Evolutionary conservation across 1,140 invertebrate genomes (phyloP).

Genomic region (Thrips palmi): DNA sequence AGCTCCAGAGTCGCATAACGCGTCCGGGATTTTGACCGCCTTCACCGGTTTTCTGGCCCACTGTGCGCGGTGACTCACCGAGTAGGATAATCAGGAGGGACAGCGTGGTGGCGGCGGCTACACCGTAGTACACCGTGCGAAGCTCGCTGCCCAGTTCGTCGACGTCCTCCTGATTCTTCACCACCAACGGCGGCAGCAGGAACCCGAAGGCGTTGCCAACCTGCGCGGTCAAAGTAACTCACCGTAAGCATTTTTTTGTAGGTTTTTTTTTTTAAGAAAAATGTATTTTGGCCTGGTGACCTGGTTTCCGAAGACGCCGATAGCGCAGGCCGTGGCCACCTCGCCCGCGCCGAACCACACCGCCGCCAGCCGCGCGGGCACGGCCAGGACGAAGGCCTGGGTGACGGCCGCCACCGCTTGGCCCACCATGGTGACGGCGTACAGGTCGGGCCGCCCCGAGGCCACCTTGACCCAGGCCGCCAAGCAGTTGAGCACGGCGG

Average conservation of each 20-base stretch:
- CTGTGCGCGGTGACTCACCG: too few species aligned
- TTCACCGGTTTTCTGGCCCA: too few species aligned
- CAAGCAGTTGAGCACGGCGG: conserved; percentile 66
- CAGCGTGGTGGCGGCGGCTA: conserved; percentile 51
- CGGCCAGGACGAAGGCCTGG: conserved; percentile 78
- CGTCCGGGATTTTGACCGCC: too few species aligned
- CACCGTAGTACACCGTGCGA: conserved; percentile 59
- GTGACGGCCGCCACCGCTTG: conserved; percentile 75
- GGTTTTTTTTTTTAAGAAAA: too few species aligned
- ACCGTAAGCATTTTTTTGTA: too few species aligned
- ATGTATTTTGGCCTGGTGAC: too few species aligned
- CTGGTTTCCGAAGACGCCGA: conserved; percentile 98
- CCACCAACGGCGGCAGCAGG: conserved; percentile 68
- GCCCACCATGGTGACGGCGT: conserved; percentile 71
- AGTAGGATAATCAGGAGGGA: conserved; percentile 57
- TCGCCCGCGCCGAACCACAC: conserved; percentile 93
- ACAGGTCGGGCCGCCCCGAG: conserved; percentile 57
- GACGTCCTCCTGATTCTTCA: conserved; percentile 36
- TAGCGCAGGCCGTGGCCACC: conserved; percentile 89
- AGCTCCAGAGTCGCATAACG: too few species aligned
- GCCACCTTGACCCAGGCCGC: conserved; percentile 91
- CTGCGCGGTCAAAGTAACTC: too few species aligned
- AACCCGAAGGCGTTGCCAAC: conserved; percentile 80
- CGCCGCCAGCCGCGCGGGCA: conserved; percentile 83
- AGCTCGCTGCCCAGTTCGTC: conserved; percentile 45